Conservation (phyloP, 2,888 invertebrate genomes). For the Zaprionus bogoriensis region DNA sequence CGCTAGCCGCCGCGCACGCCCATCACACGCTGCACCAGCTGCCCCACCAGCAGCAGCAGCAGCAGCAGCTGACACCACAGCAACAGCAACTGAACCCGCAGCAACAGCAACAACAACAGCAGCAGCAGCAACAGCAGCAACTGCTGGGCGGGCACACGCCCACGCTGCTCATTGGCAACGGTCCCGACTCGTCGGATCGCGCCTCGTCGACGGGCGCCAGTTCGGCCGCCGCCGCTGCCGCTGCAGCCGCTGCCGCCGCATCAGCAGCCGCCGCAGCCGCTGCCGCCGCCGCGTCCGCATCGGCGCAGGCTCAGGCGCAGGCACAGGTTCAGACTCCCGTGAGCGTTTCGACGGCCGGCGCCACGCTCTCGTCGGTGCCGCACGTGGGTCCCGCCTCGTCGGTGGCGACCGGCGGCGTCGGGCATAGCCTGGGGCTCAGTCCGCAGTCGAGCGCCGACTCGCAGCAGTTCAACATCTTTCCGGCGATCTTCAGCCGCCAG, state of each 20-base stretch:
- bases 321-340: too few species aligned
- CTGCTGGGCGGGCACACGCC: slow-evolving; percentile 59
- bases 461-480: slow-evolving; percentile 93
- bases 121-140: slow-evolving; percentile 30
- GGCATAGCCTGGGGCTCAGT: slow-evolving; percentile 81
- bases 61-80: too few species aligned
- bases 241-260: slow-evolving; percentile 60
- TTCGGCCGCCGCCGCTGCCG: slow-evolving; percentile 48
- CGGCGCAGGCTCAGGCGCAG: slow-evolving; percentile 47
- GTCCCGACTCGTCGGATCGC: slow-evolving; percentile 76
- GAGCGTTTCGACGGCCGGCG: slow-evolving; percentile 47
- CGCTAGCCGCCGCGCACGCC: slow-evolving; percentile 58
- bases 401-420: too few species aligned
- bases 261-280: slow-evolving; percentile 54
- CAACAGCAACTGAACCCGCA: slow-evolving; percentile 45
- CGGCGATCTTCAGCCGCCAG: slow-evolving; percentile 94
- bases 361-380: slow-evolving; percentile 65
- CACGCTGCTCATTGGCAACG: slow-evolving; percentile 79
- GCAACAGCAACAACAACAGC: slow-evolving; percentile 54
- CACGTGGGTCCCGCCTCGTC: slow-evolving; percentile 75
- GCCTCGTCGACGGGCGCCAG: slow-evolving; percentile 53
- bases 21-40: slow-evolving; percentile 52
- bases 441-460: slow-evolving; percentile 83
- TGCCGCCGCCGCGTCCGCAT: slow-evolving; percentile 56
- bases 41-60: slow-evolving; percentile 43